A percentile compares a stretch with the other conserved stretches of the same genome.
Evolutionary conservation across 2,113 vertebrate genomes (phyloP).

Genomic region (Cottus gobio): DNA sequence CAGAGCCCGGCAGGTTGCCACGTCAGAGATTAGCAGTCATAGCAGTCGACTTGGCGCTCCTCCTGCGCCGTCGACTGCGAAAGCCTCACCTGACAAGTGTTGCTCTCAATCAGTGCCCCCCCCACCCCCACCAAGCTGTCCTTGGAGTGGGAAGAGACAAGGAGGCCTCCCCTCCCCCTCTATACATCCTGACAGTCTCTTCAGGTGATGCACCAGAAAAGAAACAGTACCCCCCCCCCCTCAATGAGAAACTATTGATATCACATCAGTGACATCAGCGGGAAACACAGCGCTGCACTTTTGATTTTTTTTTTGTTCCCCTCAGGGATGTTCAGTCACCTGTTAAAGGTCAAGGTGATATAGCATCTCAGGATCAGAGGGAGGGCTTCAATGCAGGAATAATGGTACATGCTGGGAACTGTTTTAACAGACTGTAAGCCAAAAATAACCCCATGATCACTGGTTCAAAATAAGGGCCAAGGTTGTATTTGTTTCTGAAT

Average conservation of each 20-base stretch:
- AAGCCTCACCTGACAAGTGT: conserved; percentile 85
- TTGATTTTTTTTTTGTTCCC: conserved; percentile 67
- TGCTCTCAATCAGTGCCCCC: conserved; percentile 78
- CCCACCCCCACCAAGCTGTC: conserved; percentile 40
- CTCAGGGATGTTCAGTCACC: conserved; percentile 65
- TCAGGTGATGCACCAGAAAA: conserved; percentile 28
- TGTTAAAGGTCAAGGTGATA: conserved; percentile 69
- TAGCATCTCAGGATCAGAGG: conserved; percentile 55
- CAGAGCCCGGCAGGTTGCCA: conserved; percentile 68
- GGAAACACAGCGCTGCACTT: conserved; percentile 58
- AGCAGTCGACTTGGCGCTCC: conserved; percentile 73
- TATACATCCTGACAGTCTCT: conserved; percentile 49
- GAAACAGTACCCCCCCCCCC: conserved; percentile 19
- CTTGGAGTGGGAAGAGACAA: conserved; percentile 49
- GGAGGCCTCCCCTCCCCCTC: conserved; percentile 42
- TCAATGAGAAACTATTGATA: conserved; percentile 69
- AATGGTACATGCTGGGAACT: conserved; percentile 33
- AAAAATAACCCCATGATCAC: conserved; percentile 22
- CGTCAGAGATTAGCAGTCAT: conserved; percentile 79
- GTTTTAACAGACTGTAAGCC: conserved; percentile 37
- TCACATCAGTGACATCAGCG: conserved; percentile 67
- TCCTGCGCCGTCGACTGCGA: conserved; percentile 78
- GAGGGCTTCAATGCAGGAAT: conserved; percentile 34
- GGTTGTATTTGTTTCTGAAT: neutral
- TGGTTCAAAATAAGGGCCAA: conserved; percentile 27